Evolutionary conservation across 2,113 vertebrate species (phyloP).

Genomic region (Circaetus gallicus): DNA sequence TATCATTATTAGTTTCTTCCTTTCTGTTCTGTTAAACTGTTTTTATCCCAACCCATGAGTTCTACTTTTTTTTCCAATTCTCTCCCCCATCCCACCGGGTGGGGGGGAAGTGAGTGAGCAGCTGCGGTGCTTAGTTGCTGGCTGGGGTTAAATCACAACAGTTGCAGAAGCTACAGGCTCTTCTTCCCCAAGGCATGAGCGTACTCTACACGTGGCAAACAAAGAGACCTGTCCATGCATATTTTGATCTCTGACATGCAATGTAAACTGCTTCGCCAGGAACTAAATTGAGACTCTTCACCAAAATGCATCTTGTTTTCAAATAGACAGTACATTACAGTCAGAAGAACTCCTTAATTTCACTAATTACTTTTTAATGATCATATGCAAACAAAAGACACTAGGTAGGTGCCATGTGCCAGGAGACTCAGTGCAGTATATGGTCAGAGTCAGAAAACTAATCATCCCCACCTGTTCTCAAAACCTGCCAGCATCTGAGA

Average conservation of each 20-base stretch:
- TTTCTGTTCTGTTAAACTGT: too few relatives aligned
- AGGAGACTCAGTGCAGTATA: not conserved
- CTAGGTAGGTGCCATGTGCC: not conserved
- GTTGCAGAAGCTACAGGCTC: not conserved
- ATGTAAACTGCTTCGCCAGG: not conserved
- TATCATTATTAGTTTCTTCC: too few relatives aligned
- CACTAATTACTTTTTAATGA: constrained; percentile 73
- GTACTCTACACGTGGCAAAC: not conserved
- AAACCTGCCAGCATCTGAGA: constrained; percentile 7
- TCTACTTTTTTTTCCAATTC: too few relatives aligned
- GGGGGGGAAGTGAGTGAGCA: too few relatives aligned
- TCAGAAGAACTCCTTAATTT: constrained; percentile 25
- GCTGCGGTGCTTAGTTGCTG: too few relatives aligned
- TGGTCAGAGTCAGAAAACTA: constrained; percentile 12
- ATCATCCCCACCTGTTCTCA: constrained; percentile 46
- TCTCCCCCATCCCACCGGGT: too few relatives aligned
- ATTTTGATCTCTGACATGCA: not conserved
- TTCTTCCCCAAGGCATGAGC: not conserved
- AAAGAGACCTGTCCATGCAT: not conserved
- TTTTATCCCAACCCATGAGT: too few relatives aligned
- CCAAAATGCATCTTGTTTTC: not conserved
- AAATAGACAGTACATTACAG: not conserved
- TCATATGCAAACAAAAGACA: constrained; percentile 42
- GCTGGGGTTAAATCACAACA: too few relatives aligned
- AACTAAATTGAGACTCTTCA: not conserved